phyloP scores from a whole-genome alignment of 2,113 vertebrate species.

The Labeo catla region DNA sequence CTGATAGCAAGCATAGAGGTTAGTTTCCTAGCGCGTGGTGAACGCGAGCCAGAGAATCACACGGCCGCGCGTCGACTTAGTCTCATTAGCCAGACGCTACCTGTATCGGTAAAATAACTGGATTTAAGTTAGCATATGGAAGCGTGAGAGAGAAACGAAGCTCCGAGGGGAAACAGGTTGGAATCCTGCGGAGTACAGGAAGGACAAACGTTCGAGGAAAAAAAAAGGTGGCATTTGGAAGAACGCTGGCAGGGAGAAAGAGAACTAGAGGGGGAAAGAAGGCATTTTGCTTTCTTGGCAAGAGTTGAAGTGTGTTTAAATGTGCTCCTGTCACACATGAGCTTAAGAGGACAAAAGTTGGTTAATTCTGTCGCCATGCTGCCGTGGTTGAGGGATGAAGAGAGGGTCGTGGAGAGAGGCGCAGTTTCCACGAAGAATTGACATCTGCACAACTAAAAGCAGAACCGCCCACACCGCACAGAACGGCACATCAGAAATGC shows the following conservation, averaged over 20 bases:
- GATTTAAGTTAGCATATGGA: slow-evolving; percentile 13
- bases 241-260: slow-evolving; percentile 66
- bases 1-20: slow-evolving; percentile 32
- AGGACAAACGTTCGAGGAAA: slow-evolving; percentile 27
- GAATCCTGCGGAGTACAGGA: slow-evolving; percentile 17
- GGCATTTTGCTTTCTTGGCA: slow-evolving; percentile 74
- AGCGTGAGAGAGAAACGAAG: background rate
- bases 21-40: slow-evolving; percentile 10
- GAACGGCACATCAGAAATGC: slow-evolving; percentile 69
- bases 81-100: slow-evolving; percentile 15
- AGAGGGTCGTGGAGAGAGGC: slow-evolving; percentile 62
- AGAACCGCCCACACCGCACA: slow-evolving; percentile 81
- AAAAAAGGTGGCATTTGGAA: slow-evolving; percentile 59
- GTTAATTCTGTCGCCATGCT: slow-evolving; percentile 81
- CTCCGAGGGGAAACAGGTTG: slow-evolving; percentile 39
- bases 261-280: slow-evolving; percentile 60
- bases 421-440: slow-evolving; percentile 80
- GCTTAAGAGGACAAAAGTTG: slow-evolving; percentile 85
- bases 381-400: slow-evolving; percentile 78
- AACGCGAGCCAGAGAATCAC: slow-evolving; percentile 28
- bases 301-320: slow-evolving; percentile 79
- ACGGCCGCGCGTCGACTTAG: background rate
- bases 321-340: slow-evolving; percentile 79
- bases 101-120: background rate
- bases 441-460: slow-evolving; percentile 83